Percentiles rank a stretch among this genome's conserved stretches.
phyloP scores from a whole-genome alignment of 2,888 invertebrate genomes.

The Parnassius smintheus region DNA sequence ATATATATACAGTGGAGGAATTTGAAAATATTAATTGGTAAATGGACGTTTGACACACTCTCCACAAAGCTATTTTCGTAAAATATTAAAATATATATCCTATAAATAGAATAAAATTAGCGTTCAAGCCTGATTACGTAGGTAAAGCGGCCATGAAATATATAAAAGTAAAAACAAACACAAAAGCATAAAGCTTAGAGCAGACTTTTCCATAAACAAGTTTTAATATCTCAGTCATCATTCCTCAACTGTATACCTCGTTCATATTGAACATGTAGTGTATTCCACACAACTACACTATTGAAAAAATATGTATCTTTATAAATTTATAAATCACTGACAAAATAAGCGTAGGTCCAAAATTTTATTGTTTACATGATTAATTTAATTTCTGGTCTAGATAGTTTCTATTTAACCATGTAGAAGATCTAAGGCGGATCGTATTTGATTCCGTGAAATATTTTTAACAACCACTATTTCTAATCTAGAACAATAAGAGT shows the following conservation, averaged over 20 bases:
- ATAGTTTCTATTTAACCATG: conserved; percentile 7
- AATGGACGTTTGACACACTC: conserved; percentile 68
- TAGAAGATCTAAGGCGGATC: conserved; percentile 18
- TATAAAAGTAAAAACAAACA: conserved; percentile 3
- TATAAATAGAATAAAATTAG: conserved; percentile 18
- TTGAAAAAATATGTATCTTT: conserved; percentile 63
- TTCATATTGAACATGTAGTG: conserved; percentile 50
- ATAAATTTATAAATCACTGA: conserved; percentile 51
- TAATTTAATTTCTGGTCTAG: conserved; percentile 19
- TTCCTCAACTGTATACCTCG: conserved; percentile 65
- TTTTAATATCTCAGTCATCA: conserved; percentile 28
- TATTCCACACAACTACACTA: conserved; percentile 54
- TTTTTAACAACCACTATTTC: conserved; percentile 5
- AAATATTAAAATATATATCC: conserved; percentile 18
- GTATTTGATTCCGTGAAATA: conserved; percentile 8
- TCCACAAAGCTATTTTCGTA: conserved; percentile 11
- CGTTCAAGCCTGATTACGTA: conserved; percentile 6
- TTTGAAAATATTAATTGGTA: conserved; percentile 58
- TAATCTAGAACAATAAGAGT: conserved; percentile 3
- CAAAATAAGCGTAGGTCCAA: conserved; percentile 60
- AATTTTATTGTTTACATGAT: conserved; percentile 19
- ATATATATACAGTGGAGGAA: conserved; percentile 79
- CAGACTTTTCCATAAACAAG: conserved; percentile 23
- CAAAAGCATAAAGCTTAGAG: conserved; percentile 1
- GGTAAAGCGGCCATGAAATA: conserved; percentile 16